A percentile compares a stretch with the other conserved stretches of the same genome.
These are phyloP conservation scores for Zoanthus gigantus DNA, from an alignment of 92 coral and sea anemone genomes.

Conservation along the genomic window DNA sequence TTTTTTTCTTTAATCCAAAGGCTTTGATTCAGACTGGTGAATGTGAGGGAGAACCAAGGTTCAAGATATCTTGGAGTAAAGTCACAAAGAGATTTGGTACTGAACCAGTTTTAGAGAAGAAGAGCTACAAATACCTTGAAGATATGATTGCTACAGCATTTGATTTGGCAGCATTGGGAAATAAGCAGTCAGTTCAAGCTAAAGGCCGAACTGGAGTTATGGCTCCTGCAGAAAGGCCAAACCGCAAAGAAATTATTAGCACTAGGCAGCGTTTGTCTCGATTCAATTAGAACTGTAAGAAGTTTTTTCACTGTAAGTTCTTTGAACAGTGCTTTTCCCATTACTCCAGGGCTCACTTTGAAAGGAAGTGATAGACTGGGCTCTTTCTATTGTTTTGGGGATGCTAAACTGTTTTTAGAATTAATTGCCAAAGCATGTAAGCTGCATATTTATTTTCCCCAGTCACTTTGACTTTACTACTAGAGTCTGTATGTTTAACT, in stretches of 20 bases:
- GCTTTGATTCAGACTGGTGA: constrained; percentile 11
- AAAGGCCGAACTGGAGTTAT: not conserved
- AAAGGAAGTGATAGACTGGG: not conserved
- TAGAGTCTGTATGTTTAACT: not conserved
- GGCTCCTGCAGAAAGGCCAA: constrained; percentile 10
- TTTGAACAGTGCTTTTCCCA: constrained; percentile 13
- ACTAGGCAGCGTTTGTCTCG: not conserved
- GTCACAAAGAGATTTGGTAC: constrained; percentile 21
- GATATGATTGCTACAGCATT: constrained; percentile 9
- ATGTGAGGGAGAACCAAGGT: constrained; percentile 27
- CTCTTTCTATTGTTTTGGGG: not conserved
- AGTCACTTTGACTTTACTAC: not conserved
- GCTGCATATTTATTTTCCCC: not conserved
- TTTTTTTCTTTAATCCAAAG: not conserved
- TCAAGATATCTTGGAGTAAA: constrained; percentile 12
- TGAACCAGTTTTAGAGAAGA: constrained; percentile 4
- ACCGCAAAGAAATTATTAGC: constrained; percentile 4
- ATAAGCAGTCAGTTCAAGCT: not conserved
- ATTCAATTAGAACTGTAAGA: constrained; percentile 1
- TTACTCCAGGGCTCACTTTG: not conserved
- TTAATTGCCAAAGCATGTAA: not conserved
- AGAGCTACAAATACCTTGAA: not conserved
- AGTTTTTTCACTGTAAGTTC: not conserved
- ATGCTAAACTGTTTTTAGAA: not conserved
- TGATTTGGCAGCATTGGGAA: constrained; percentile 1